phyloP scores from a whole-genome alignment of 1,140 invertebrate genomes.

The Bombus ignitus region DNA sequence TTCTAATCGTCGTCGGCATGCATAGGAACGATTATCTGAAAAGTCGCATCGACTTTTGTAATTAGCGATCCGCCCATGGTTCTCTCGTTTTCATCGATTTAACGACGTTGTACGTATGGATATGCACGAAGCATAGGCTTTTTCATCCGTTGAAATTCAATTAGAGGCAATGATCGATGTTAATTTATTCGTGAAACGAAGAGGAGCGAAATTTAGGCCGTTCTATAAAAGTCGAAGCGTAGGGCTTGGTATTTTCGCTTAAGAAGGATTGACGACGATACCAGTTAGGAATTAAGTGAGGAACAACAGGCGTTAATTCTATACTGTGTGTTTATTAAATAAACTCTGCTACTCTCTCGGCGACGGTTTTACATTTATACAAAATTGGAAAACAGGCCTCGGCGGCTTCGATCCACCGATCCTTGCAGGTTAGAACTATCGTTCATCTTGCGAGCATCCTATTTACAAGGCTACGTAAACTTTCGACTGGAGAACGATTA shows the following conservation, averaged over 20 bases:
- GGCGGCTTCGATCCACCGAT: background rate
- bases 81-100: background rate
- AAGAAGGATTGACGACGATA: background rate
- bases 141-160: no score
- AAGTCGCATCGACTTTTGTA: constrained; percentile 3
- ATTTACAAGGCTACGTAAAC: constrained; percentile 50
- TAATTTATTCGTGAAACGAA: no score
- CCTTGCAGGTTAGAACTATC: background rate
- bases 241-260: no score
- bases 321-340: constrained; percentile 73
- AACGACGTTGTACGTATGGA: no score
- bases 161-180: no score
- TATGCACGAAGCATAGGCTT: no score
- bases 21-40: background rate
- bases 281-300: background rate
- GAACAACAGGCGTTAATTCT: constrained; percentile 13
- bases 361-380: constrained; percentile 79
- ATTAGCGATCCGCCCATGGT: constrained; percentile 2
- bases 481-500: constrained; percentile 19
- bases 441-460: background rate
- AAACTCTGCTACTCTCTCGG: constrained; percentile 65
- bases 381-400: constrained; percentile 70
- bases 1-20: constrained; percentile 24
- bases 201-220: no score
- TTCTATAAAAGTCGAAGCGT: background rate